Base-by-base conservation (phyloP, 2,113 vertebrate genomes). In the Athene noctua region DNA sequence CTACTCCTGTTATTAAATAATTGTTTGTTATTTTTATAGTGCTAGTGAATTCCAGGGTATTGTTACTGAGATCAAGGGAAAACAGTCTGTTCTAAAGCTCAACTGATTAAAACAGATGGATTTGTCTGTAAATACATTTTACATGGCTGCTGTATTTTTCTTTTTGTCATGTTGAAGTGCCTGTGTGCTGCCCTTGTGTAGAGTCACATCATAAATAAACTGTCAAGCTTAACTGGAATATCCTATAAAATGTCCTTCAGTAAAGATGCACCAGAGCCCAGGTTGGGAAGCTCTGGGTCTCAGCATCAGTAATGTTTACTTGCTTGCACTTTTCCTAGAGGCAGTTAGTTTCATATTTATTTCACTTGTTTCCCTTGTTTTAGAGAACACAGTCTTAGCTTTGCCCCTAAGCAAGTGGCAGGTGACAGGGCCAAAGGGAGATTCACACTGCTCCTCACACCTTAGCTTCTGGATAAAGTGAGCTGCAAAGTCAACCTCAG, bases 21-120 rank as follows among this genome's bases (percentile, higher is more conserved):
- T 81, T 90, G 73, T 77, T 75, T 52, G 58, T 78, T 94, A 74
- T 92, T 96, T 94, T 95, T 90, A 86, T 72, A 92, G 61, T 26
- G n/a, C 30, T 75, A 58, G 70, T 74, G 86, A 94, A 61, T 92
- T 91, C 52, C 86, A 95, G 55, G 58, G 23, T 92, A 80, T 84
- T 94, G 78, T 91, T 88, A 94, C 36, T 59, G 81, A 94, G 67
- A 95, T 78, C 59, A 93, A 95, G 90, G 57, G 38, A 94, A 95
- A 97, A 95, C 74, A 88, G 78, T 90, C 91, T 88, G 77, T 84
- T 90, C 66, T 68, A 83, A 94, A 91, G 75, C 91, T 92, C 94
- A 95, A 51, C 77, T 93, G 89, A 90, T 92, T 89, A 92, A 90
- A 97, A 72, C 92, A 96, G 95, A 96, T 94, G 94, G 88, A 92